phyloP scores from a whole-genome alignment of 2,113 vertebrate species.

The Phylloscopus whistleri region DNA sequence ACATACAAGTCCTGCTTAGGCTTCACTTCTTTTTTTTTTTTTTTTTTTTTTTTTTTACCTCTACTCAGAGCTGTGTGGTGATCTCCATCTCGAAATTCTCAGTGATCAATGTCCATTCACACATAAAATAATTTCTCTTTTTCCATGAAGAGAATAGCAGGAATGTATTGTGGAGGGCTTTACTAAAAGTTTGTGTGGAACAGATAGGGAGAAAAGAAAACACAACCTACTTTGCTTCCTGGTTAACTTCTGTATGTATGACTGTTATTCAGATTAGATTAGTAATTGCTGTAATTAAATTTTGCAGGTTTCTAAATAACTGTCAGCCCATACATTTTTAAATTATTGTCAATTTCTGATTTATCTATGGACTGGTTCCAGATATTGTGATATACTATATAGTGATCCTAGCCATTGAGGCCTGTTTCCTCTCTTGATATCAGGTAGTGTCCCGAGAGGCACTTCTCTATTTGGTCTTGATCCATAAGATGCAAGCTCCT shows the following conservation, averaged over 20 bases:
- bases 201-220: background rate
- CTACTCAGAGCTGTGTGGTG: background rate
- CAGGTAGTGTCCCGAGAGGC: background rate
- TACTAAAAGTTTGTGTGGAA: background rate
- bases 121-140: background rate
- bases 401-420: background rate
- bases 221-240: background rate
- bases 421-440: background rate
- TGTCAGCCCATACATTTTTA: background rate
- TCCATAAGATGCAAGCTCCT: background rate
- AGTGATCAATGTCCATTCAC: background rate
- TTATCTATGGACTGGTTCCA: background rate
- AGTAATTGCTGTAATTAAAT: background rate
- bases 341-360: background rate
- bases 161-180: background rate
- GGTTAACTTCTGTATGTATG: background rate
- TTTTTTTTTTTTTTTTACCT: constrained; percentile 12
- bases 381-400: background rate
- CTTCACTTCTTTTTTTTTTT: background rate
- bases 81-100: background rate
- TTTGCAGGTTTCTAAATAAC: background rate
- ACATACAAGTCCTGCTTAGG: background rate
- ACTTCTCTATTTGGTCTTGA: background rate
- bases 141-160: background rate
- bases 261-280: background rate